phyloP scores from a whole-genome alignment of 2,113 vertebrate genomes.

The Engystomops pustulosus region DNA sequence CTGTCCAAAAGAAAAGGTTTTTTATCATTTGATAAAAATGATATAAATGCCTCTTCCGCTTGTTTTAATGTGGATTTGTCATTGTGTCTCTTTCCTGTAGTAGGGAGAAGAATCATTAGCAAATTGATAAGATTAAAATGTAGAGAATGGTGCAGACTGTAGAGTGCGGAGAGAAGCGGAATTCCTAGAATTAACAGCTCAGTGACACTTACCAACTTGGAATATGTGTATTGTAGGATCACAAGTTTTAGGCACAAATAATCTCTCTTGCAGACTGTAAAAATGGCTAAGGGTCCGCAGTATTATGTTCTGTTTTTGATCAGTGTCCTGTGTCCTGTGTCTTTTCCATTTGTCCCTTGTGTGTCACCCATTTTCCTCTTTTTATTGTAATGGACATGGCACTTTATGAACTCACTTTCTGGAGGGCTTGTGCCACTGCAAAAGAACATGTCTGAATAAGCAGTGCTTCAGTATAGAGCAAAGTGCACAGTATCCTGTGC shows the following conservation, averaged over 20 bases:
- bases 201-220: neutral
- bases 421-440: neutral
- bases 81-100: slow-evolving; percentile 63
- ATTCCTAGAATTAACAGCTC: neutral
- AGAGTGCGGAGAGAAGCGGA: neutral
- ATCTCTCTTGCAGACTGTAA: too few species aligned
- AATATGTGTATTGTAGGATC: neutral
- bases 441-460: neutral
- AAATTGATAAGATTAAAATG: slow-evolving; percentile 69
- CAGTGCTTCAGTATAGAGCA: neutral
- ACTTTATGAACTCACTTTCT: too few species aligned
- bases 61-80: slow-evolving; percentile 66
- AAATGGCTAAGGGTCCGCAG: too few species aligned
- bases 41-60: slow-evolving; percentile 63
- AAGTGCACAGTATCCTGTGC: too few species aligned
- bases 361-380: too few species aligned
- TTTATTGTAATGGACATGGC: too few species aligned
- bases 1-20: slow-evolving; percentile 69
- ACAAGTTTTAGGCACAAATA: too few species aligned
- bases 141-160: neutral
- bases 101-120: slow-evolving; percentile 69
- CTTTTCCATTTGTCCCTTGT: too few species aligned
- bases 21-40: slow-evolving; percentile 71
- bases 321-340: too few species aligned
- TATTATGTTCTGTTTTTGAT: too few species aligned